Evolutionary conservation across 2,888 invertebrate species (phyloP).

Genomic region (Drosophila eohydei): DNA sequence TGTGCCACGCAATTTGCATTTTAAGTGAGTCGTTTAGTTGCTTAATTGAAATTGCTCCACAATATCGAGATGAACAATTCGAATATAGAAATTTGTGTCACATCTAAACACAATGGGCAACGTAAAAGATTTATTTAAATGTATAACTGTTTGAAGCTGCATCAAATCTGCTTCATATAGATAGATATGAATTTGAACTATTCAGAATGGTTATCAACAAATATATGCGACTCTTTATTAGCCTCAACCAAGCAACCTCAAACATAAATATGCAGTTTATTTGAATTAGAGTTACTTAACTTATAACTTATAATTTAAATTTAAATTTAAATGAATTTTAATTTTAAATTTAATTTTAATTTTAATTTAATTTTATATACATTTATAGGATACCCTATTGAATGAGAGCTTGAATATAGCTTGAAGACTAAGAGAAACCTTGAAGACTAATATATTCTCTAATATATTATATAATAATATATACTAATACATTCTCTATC

Average conservation of each 20-base stretch:
- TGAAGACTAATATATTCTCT: too few relatives aligned
- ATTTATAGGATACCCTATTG: too few relatives aligned
- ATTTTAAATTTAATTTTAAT: too few relatives aligned
- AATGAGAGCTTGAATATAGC: too few relatives aligned
- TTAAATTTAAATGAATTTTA: too few relatives aligned
- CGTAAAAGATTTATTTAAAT: neutral
- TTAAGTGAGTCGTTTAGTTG: constrained; percentile 77
- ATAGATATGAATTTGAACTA: neutral
- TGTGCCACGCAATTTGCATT: constrained; percentile 73
- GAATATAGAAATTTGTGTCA: constrained; percentile 48
- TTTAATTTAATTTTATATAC: too few relatives aligned
- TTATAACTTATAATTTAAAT: neutral
- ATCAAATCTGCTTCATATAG: constrained; percentile 11
- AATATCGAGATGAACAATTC: constrained; percentile 58
- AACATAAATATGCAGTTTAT: too few relatives aligned
- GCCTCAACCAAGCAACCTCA: too few relatives aligned
- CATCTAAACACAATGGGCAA: constrained; percentile 4
- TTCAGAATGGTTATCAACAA: neutral
- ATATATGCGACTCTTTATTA: neutral
- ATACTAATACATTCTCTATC: too few relatives aligned
- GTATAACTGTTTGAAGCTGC: constrained; percentile 3
- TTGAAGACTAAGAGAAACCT: too few relatives aligned
- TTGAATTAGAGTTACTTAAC: neutral
- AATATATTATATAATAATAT: too few relatives aligned
- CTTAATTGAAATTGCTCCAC: constrained; percentile 66